phyloP scores from a whole-genome alignment of 1,140 invertebrate genomes.

The Linepithema humile region DNA sequence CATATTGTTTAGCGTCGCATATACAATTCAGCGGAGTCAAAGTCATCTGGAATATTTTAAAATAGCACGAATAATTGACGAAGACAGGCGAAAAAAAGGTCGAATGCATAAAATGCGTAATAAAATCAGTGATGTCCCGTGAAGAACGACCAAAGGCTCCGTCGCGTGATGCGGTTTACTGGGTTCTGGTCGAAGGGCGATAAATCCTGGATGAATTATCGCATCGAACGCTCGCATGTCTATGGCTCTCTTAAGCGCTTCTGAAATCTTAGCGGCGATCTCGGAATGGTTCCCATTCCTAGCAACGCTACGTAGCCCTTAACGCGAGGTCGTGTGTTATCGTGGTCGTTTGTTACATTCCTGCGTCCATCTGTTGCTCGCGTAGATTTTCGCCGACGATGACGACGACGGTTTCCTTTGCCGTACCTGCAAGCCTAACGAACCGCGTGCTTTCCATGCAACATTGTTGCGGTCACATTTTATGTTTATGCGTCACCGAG shows the following conservation, averaged over 20 bases:
- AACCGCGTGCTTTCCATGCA: not conserved
- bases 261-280: slow-evolving; percentile 68
- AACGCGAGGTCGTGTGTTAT: slow-evolving; percentile 52
- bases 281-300: slow-evolving; percentile 50
- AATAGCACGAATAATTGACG: not conserved
- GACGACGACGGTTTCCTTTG: slow-evolving; percentile 15
- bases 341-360: slow-evolving; percentile 55
- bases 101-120: slow-evolving; percentile 11
- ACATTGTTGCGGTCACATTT: slow-evolving; percentile 8
- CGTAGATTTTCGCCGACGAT: slow-evolving; percentile 39
- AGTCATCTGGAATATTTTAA: not conserved
- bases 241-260: slow-evolving; percentile 60
- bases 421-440: not conserved
- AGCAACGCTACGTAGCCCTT: not conserved
- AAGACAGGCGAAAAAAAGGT: not conserved
- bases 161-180: slow-evolving; percentile 56
- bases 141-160: slow-evolving; percentile 2
- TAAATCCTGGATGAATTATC: slow-evolving; percentile 68
- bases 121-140: slow-evolving; percentile 48
- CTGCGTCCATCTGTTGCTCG: slow-evolving; percentile 51
- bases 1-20: not conserved
- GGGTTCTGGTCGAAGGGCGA: slow-evolving; percentile 29
- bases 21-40: not conserved
- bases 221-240: slow-evolving; percentile 58
- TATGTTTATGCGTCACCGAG: slow-evolving; percentile 9